phyloP scores from a whole-genome alignment of 2,888 invertebrate species.

The Ormyrus rosae region DNA sequence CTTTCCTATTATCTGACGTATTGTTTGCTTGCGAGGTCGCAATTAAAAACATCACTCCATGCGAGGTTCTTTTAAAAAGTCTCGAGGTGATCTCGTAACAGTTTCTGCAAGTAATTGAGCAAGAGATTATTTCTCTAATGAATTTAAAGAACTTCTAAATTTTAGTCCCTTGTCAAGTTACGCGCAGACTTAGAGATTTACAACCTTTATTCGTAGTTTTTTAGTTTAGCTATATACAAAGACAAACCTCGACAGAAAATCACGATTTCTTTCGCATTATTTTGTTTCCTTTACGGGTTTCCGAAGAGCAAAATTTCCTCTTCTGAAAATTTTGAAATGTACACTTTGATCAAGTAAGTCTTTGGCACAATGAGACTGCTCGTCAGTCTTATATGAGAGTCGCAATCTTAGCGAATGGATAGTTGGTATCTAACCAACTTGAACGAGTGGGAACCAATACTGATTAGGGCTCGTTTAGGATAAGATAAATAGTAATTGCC shows the following conservation, averaged over 20 bases:
- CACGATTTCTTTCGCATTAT: constrained; percentile 34
- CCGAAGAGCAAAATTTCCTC: constrained; percentile 15
- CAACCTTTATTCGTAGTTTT: constrained; percentile 26
- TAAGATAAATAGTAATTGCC: constrained; percentile 13
- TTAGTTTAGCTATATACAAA: neutral
- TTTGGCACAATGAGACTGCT: constrained; percentile 63
- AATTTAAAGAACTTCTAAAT: neutral
- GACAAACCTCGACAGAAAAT: constrained; percentile 11
- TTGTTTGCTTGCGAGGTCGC: constrained; percentile 47
- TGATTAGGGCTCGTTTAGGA: constrained; percentile 12
- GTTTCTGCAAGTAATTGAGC: too few species aligned
- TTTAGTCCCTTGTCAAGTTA: constrained; percentile 12
- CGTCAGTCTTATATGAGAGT: constrained; percentile 4
- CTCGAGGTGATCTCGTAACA: too few species aligned
- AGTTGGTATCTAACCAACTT: constrained; percentile 16
- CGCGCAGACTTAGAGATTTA: constrained; percentile 28
- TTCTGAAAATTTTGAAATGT: constrained; percentile 65
- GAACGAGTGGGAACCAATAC: constrained; percentile 49
- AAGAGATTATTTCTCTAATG: too few species aligned
- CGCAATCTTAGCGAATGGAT: neutral
- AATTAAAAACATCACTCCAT: constrained; percentile 34
- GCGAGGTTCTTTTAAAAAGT: neutral
- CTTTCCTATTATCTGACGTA: constrained; percentile 51
- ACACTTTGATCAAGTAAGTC: constrained; percentile 76
- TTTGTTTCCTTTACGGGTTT: constrained; percentile 28